Evolutionary conservation across 2,888 invertebrate genomes (phyloP), one percentile per base, ranked within the genome.

Genomic region (Heliconius ethilla): DNA sequence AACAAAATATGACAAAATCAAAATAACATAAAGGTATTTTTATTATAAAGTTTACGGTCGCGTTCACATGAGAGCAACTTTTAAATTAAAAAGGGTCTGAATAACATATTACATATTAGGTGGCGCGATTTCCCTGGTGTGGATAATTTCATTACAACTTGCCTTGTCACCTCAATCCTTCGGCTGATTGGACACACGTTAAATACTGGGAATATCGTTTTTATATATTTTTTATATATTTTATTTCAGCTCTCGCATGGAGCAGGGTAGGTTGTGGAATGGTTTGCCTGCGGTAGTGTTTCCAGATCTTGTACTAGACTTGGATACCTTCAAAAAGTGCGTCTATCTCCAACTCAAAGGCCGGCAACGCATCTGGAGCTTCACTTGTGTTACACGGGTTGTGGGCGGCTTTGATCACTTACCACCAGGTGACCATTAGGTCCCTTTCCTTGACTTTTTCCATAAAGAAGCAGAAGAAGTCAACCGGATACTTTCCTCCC

Each of bases 61-160:
- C 72, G n/a, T 59, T 37, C 72, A 72, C 72, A 72, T 59, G 72
- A 72, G 72, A 72, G 72, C 29, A 72, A 72, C 59, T 72, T 81
- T 80, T 75, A 77, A 81, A 81, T 80, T 76, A 78, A 79, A 80
- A 81, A 81, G 77, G 81, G 70, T 75, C 75, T 75, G 76, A 78
- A 66, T 78, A 78, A 72, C 72, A 72, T 72, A 72, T 72, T 72
- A 72, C 72, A 33, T 59, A 72, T 72, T 72, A 72, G 72, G 33
- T 33, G 72, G 55, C 25, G 33, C 33, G 72, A 79, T 79, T 80
- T 80, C 81, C 80, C 82, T 70, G 69, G 77, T 77, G 82, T 74
- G 40, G 66, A 72, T 82, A 77, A 82, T 82, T 81, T 81, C 78
- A 81, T 82, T 81, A 81, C 78, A 82, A 81, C 76, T 81, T 79